Conservation (phyloP, 1,140 invertebrate genomes). For the Nephila pilipes region DNA sequence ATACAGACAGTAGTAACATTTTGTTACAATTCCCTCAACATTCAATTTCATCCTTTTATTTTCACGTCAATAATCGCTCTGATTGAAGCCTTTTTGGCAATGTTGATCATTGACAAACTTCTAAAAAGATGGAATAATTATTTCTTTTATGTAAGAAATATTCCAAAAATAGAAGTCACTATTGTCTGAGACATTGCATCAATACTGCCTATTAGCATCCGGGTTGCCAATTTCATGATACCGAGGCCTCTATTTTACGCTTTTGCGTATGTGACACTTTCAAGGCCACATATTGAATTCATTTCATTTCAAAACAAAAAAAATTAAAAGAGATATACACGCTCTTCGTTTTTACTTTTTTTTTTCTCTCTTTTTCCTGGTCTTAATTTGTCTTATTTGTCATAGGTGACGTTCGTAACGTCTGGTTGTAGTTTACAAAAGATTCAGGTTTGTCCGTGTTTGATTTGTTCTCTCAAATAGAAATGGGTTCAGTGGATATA, state of each 20-base stretch:
- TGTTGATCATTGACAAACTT: neutral
- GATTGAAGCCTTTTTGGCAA: neutral
- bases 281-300: neutral
- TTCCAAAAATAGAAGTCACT: neutral
- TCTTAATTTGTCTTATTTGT: conserved; percentile 3
- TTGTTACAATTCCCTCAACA: neutral
- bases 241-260: neutral
- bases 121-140: neutral
- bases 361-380: neutral
- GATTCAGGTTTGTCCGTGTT: neutral
- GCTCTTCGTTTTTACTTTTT: neutral
- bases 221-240: neutral
- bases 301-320: neutral
- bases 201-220: neutral
- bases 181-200: neutral
- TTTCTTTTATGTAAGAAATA: neutral
- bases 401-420: neutral
- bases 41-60: neutral
- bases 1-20: no score
- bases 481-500: neutral
- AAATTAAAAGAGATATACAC: neutral
- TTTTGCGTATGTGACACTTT: neutral
- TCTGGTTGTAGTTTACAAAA: neutral
- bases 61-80: neutral
- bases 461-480: neutral